Percentiles rank a stretch among this genome's conserved stretches.
These are phyloP conservation scores for Chiloscyllium punctatum DNA, from an alignment of 2,797 vertebrate species.

Conservation along the genomic window DNA sequence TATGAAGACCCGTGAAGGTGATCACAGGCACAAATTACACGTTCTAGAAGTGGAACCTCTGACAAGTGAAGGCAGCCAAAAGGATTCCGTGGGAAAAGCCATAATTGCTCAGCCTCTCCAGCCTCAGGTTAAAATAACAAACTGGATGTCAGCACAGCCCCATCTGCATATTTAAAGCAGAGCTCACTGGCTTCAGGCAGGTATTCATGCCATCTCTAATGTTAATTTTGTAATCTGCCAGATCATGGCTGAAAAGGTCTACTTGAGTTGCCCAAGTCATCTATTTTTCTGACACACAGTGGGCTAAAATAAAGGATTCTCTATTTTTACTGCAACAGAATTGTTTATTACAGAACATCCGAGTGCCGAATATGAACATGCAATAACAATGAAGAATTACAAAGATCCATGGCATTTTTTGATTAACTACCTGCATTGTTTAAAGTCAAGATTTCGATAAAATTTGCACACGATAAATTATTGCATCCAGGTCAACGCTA, in stretches of 20 bases:
- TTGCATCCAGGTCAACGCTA: background rate
- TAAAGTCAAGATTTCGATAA: background rate
- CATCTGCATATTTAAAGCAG: background rate
- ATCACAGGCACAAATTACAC: background rate
- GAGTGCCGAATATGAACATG: background rate
- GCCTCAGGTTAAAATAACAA: background rate
- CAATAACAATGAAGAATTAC: slow-evolving; percentile 10
- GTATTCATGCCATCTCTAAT: too few species aligned
- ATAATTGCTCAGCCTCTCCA: background rate
- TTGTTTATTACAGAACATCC: background rate
- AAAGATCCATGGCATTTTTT: background rate
- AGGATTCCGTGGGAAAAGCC: background rate
- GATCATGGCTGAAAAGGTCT: background rate
- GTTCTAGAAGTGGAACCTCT: background rate
- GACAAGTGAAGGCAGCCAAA: background rate
- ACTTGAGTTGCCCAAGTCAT: background rate
- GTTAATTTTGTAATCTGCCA: background rate
- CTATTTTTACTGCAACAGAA: background rate
- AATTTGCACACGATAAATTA: background rate
- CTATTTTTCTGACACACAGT: background rate
- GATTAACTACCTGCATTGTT: background rate
- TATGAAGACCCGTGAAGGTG: background rate
- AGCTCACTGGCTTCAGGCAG: too few species aligned
- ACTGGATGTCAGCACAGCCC: background rate
- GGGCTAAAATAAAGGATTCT: background rate